Conservation (phyloP, 2,888 invertebrate genomes). For the Drosophila anomelani region DNA sequence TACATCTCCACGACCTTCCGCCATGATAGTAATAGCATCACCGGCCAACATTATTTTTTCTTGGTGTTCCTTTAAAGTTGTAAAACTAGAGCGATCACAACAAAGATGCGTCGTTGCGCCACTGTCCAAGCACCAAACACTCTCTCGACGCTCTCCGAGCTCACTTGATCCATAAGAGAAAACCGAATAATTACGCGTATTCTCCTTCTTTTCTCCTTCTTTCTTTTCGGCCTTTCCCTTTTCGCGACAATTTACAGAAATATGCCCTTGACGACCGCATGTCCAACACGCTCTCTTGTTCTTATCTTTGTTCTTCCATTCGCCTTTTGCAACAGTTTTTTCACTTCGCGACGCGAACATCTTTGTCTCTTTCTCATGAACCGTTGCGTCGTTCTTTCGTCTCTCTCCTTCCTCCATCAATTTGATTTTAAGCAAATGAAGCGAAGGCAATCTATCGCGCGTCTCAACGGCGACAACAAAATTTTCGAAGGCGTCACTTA, state of each 20-base stretch:
- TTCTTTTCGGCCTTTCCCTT: neutral
- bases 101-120: neutral
- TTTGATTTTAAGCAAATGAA: neutral
- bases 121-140: constrained; percentile 2
- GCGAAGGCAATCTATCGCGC: too few relatives aligned
- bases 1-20: too few relatives aligned
- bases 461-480: neutral
- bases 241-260: constrained; percentile 2
- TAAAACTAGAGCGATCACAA: too few relatives aligned
- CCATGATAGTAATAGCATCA: too few relatives aligned
- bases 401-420: neutral
- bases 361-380: neutral
- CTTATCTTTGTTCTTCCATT: neutral
- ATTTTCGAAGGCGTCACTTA: neutral
- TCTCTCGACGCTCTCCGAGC: neutral
- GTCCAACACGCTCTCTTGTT: neutral
- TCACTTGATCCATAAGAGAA: neutral
- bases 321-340: neutral
- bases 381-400: neutral
- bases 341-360: neutral
- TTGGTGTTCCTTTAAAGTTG: too few relatives aligned
- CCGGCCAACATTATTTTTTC: too few relatives aligned
- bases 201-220: neutral
- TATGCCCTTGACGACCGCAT: constrained; percentile 9
- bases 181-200: neutral